Percentiles rank a stretch among this genome's conserved stretches.
phyloP scores from a whole-genome alignment of 2,113 vertebrate species.

The Reinhardtius hippoglossoides region DNA sequence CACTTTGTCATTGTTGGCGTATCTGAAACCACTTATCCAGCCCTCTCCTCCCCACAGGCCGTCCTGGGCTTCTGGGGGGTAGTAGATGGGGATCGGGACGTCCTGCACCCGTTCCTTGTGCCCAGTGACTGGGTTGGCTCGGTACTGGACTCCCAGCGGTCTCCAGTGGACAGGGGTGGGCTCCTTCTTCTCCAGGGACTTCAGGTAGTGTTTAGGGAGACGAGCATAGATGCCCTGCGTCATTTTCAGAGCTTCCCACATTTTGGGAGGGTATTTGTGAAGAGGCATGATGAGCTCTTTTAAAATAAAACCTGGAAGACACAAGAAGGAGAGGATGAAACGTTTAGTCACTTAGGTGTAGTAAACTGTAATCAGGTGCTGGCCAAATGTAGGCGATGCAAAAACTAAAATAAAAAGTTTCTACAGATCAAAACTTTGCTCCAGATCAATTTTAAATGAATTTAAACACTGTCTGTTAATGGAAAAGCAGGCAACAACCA shows the following conservation, averaged over 20 bases:
- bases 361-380: too few relatives aligned
- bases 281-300: constrained; percentile 84
- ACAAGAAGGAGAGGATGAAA: neutral
- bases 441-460: neutral
- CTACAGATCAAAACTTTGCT: too few relatives aligned
- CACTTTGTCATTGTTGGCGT: constrained; percentile 91
- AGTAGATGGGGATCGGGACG: constrained; percentile 86
- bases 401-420: too few relatives aligned
- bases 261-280: constrained; percentile 84
- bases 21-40: constrained; percentile 87
- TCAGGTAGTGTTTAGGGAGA: constrained; percentile 89
- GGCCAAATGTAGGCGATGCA: too few relatives aligned
- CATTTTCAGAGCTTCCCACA: constrained; percentile 87
- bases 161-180: constrained; percentile 89
- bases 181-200: constrained; percentile 76
- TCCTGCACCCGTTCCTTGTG: constrained; percentile 89
- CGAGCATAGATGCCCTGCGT: constrained; percentile 88
- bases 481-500: neutral
- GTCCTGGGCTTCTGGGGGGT: constrained; percentile 85
- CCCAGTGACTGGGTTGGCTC: constrained; percentile 82
- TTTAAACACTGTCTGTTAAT: too few relatives aligned
- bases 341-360: neutral
- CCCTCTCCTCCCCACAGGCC: constrained; percentile 97
- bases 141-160: constrained; percentile 83
- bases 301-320: constrained; percentile 32